Percentiles rank a stretch among this genome's conserved stretches.
Conservation (phyloP, 2,797 vertebrate genomes). For the Glyptemys insculpta region DNA sequence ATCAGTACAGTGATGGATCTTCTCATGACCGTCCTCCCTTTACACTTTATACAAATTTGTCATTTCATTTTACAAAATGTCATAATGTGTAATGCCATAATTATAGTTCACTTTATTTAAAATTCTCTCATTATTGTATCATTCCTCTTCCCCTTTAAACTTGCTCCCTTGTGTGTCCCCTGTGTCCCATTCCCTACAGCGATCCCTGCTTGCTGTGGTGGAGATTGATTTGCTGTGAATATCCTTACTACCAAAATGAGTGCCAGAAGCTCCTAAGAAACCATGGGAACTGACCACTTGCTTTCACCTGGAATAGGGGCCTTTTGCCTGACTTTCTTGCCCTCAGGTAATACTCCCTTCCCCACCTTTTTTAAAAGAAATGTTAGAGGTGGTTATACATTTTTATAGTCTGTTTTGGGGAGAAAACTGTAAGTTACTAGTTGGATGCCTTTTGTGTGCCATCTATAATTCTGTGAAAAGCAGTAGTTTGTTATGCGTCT, state of each 20-base stretch:
- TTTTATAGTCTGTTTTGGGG: constrained; percentile 13
- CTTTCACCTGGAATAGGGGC: constrained; percentile 81
- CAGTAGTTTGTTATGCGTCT: neutral
- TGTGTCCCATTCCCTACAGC: constrained; percentile 80
- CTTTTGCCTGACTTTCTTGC: constrained; percentile 81
- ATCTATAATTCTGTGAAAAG: neutral
- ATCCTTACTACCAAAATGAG: constrained; percentile 78
- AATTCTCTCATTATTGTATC: constrained; percentile 74
- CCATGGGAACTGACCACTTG: constrained; percentile 80
- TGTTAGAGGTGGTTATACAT: constrained; percentile 54
- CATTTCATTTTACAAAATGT: constrained; percentile 34
- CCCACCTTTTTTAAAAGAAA: constrained; percentile 57
- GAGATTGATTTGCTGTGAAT: constrained; percentile 80
- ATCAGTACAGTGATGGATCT: neutral
- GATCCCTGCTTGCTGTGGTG: constrained; percentile 81
- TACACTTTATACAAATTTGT: neutral
- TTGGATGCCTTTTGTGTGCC: neutral
- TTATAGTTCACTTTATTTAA: constrained; percentile 68
- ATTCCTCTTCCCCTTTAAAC: constrained; percentile 79
- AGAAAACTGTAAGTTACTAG: neutral
- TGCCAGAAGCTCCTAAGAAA: constrained; percentile 77
- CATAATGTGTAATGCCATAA: constrained; percentile 50
- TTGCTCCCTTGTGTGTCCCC: constrained; percentile 77
- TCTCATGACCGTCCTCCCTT: neutral
- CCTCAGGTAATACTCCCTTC: constrained; percentile 80